Conservation (phyloP, 1,140 invertebrate genomes). For the Aphelinus atriplicis region DNA sequence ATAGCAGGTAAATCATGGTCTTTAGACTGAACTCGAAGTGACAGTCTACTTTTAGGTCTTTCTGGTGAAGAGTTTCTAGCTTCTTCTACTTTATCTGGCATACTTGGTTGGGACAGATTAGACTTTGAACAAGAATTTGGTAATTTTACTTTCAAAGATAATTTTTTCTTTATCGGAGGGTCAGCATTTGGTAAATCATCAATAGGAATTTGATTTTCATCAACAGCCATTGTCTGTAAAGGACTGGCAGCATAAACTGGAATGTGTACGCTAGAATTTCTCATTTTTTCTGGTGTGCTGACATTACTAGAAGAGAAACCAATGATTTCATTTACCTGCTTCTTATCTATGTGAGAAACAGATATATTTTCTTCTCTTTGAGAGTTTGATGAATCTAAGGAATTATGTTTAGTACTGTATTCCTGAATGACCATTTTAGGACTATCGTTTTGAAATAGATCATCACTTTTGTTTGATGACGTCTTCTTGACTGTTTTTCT, state of each 20-base stretch:
- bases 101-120: not conserved
- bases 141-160: conserved; percentile 21
- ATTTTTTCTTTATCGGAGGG: conserved; percentile 15
- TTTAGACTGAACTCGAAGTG: not conserved
- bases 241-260: conserved; percentile 14
- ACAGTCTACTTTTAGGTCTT: conserved; percentile 27
- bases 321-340: conserved; percentile 31
- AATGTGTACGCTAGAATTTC: conserved; percentile 10
- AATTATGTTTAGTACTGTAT: not conserved
- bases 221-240: conserved; percentile 5
- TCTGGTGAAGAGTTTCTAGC: conserved; percentile 6
- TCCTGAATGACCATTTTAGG: not conserved
- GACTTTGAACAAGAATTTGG: not conserved
- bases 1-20: not conserved
- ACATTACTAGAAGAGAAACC: conserved; percentile 7
- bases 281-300: conserved; percentile 19
- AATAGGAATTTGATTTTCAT: not conserved
- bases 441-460: not conserved
- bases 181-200: not conserved
- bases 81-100: not conserved
- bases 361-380: conserved; percentile 12
- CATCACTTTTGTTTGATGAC: not conserved
- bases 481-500: not conserved
- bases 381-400: conserved; percentile 8
- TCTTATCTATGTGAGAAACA: not conserved